Evolutionary conservation across 2,797 vertebrate genomes (phyloP).

Genomic region (Coilia nasus): DNA sequence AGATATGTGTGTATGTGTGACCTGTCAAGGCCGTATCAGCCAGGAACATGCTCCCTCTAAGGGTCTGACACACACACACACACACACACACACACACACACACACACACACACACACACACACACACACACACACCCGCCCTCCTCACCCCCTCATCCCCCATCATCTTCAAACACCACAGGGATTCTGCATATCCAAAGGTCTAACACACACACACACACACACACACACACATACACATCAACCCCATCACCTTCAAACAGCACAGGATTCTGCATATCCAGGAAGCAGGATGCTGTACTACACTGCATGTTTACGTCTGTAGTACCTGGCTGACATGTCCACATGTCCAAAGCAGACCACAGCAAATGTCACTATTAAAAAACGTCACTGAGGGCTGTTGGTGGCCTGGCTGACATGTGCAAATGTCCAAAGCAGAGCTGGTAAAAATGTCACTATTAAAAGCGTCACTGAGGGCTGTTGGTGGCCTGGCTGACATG

Average conservation of each 20-base stretch:
- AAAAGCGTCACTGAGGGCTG: background rate
- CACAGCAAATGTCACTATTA: background rate
- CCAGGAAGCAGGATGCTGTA: background rate
- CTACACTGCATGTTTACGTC: background rate
- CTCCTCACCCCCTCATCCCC: background rate
- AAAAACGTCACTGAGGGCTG: too few species aligned
- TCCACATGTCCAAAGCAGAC: background rate
- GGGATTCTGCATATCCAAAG: too few species aligned
- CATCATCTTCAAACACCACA: background rate
- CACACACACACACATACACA: constrained; percentile 14
- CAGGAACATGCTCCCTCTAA: constrained; percentile 68
- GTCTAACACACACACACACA: constrained; percentile 20
- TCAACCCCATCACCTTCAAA: background rate
- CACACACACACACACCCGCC: too few species aligned
- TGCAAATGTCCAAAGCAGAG: too few species aligned
- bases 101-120: too few species aligned
- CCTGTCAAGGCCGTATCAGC: constrained; percentile 74
- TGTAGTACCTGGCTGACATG: background rate
- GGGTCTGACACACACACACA: constrained; percentile 56
- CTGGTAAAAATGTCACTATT: too few species aligned
- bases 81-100: constrained; percentile 50
- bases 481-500: background rate
- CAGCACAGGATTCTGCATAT: too few species aligned
- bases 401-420: too few species aligned
- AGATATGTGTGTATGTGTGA: constrained; percentile 70